Evolutionary conservation across 2,888 invertebrate genomes (phyloP).

Genomic region (Xestoiulus laeticollis): DNA sequence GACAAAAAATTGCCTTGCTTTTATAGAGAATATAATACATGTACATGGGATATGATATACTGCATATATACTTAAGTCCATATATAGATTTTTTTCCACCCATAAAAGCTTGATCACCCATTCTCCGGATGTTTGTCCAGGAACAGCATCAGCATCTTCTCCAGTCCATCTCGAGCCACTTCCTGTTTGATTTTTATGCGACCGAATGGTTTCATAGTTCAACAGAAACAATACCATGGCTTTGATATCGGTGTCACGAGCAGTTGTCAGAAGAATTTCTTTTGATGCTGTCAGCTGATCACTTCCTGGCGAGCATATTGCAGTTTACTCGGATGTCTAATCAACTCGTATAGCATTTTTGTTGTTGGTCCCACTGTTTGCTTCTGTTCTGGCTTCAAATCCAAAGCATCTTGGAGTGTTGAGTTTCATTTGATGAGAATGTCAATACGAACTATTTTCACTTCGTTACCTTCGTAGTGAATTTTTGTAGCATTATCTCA

Average conservation of each 20-base stretch:
- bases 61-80: too few species aligned
- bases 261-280: constrained; percentile 6
- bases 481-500: background rate
- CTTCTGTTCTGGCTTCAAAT: background rate
- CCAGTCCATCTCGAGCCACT: background rate
- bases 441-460: background rate
- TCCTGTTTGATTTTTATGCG: background rate
- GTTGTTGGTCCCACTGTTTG: background rate
- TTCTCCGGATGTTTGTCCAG: too few species aligned
- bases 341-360: background rate
- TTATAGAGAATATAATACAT: too few species aligned
- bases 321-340: background rate
- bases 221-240: background rate
- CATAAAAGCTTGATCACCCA: too few species aligned
- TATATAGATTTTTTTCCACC: too few species aligned
- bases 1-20: too few species aligned
- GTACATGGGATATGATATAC: too few species aligned
- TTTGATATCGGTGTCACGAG: background rate
- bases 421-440: background rate
- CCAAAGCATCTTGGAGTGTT: background rate
- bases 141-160: too few species aligned
- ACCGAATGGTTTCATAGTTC: background rate
- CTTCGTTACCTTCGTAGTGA: background rate
- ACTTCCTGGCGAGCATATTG: background rate
- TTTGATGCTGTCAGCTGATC: background rate